Evolutionary conservation across 2,113 vertebrate species (phyloP).

Genomic region (Chionodraco myersi): DNA sequence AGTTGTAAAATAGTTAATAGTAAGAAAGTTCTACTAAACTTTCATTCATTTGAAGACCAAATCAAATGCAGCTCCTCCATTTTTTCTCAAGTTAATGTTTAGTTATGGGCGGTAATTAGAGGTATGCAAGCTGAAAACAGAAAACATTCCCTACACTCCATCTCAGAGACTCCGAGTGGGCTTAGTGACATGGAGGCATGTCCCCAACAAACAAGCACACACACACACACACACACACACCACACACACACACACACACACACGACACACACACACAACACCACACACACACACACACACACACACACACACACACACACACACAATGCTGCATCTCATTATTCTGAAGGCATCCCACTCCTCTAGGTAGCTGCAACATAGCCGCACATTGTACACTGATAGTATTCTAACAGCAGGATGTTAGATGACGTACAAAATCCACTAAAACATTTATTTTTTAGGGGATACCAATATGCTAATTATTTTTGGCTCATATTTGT

Average conservation of each 20-base stretch:
- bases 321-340: conserved; percentile 53
- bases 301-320: conserved; percentile 19
- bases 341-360: conserved; percentile 48
- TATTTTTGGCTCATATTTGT: too few species aligned
- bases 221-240: neutral
- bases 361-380: conserved; percentile 37
- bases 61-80: too few species aligned
- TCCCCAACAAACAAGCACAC: conserved; percentile 28
- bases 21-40: neutral
- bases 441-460: too few species aligned
- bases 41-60: neutral
- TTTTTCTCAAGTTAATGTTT: neutral
- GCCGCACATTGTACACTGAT: conserved; percentile 32
- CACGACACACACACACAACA: neutral
- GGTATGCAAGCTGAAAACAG: too few species aligned
- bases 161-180: conserved; percentile 45
- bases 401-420: neutral
- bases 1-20: neutral
- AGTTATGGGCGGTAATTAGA: too few species aligned
- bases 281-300: neutral
- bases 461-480: too few species aligned
- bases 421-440: neutral
- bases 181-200: conserved; percentile 56
- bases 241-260: conserved; percentile 18
- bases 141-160: conserved; percentile 33